Percentiles rank a stretch among this genome's conserved stretches.
These are phyloP conservation scores for Tyrophagus putrescentiae DNA, from an alignment of 1,140 invertebrate genomes.

Conservation along the genomic window DNA sequence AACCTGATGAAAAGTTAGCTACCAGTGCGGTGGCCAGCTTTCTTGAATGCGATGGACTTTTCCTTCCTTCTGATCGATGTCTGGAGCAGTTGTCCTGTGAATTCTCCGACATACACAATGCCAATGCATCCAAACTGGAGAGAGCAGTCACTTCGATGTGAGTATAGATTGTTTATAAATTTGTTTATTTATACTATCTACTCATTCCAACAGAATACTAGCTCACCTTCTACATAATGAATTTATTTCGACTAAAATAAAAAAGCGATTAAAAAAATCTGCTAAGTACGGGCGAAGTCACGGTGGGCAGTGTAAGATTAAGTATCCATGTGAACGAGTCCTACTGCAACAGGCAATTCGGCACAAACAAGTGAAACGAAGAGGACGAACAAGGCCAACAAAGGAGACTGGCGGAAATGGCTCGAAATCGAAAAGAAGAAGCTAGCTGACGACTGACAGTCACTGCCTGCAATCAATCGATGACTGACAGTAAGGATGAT, in stretches of 20 bases:
- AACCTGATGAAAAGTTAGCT: slow-evolving; percentile 25
- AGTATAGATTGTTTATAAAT: slow-evolving; percentile 17
- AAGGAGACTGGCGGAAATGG: background rate
- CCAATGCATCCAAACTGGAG: slow-evolving; percentile 31
- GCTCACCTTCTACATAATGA: slow-evolving; percentile 30
- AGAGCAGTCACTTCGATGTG: slow-evolving; percentile 31
- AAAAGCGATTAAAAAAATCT: slow-evolving; percentile 28
- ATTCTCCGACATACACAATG: slow-evolving; percentile 33
- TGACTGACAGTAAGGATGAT: too few relatives aligned
- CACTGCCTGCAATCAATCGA: too few relatives aligned
- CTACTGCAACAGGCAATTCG: background rate
- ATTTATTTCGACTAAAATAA: slow-evolving; percentile 27
- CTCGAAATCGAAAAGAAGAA: too few relatives aligned
- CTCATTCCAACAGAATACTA: slow-evolving; percentile 25
- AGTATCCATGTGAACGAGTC: background rate
- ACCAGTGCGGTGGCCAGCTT: slow-evolving; percentile 31
- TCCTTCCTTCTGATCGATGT: slow-evolving; percentile 27
- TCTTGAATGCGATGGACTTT: slow-evolving; percentile 30
- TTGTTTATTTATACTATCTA: background rate
- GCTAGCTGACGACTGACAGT: too few relatives aligned
- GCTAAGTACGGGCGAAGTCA: slow-evolving; percentile 22
- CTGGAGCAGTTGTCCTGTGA: slow-evolving; percentile 34
- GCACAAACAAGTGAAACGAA: background rate
- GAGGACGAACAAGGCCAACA: background rate
- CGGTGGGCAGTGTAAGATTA: background rate